Base-by-base conservation (phyloP, 2,888 invertebrate genomes). In the Colletes collaris region DNA sequence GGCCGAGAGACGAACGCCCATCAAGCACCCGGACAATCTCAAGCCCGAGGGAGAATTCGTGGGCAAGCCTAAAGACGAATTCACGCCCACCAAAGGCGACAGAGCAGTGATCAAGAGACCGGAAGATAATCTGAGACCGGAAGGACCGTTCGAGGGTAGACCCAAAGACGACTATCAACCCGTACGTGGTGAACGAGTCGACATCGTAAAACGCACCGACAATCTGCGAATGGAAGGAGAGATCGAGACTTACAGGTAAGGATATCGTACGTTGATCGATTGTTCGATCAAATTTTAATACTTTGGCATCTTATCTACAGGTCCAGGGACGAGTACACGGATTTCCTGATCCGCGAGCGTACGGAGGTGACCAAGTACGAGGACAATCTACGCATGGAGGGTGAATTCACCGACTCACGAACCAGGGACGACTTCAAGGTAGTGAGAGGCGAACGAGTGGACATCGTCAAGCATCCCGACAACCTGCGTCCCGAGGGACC, bases 321-420 rank as follows among this genome's bases (percentile, higher is more conserved):
- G 65, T 94, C 94, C 49, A 93, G 95, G 67, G 95, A 95, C 84
- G 95, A 95, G 87, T 95, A 94, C 83, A 94, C 94, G 68, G 93
- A 94, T 19, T 93, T 95, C 58, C 93, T 94, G 71, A 93, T 92
- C 82, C 93, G 93, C 69, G 94, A 95, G 92, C 89, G 93, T 64
- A 94, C 95, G 1, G 94, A 95, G 77, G 92, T 95, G 8, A 94
- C 95, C 0, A 94, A 92, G 89, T 95, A 95, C 83, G 94, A 95
- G 90, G 96, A 96, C 90, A 95, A 96, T 89, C 93, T 96, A 10
- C 94, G 93, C 53, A 94, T 96, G 94, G 95, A 95, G 90, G 96
- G 96, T 8, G 94, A 93, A 73, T 94, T 95, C 79, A 94, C 93
- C 83, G 91, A 93, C 35, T 93, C 91, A 84, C 93, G 94, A 64